phyloP scores from a whole-genome alignment of 2,888 invertebrate species.

The Ctenicera cuprea region DNA sequence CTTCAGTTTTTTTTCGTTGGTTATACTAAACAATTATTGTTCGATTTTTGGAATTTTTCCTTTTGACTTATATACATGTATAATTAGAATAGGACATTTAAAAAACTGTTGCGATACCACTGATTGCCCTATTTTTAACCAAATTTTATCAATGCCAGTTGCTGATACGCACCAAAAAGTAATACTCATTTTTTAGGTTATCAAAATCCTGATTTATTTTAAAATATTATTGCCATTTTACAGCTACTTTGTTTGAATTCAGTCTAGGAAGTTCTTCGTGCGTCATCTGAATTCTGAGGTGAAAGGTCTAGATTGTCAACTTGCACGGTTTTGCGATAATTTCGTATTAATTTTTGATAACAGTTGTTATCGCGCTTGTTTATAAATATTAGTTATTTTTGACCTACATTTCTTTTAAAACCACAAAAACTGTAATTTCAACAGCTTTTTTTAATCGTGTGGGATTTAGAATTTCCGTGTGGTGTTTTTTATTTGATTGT shows the following conservation, averaged over 20 bases:
- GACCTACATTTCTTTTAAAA: slow-evolving; percentile 31
- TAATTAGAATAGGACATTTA: too few species aligned
- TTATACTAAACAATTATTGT: too few species aligned
- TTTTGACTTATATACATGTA: too few species aligned
- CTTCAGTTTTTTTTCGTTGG: too few species aligned
- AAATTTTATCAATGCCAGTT: not conserved
- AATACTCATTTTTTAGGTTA: not conserved
- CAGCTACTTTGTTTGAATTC: not conserved
- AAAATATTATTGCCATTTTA: not conserved
- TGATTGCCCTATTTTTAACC: not conserved
- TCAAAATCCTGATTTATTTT: not conserved
- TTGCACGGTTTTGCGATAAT: slow-evolving; percentile 23
- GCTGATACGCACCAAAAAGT: not conserved
- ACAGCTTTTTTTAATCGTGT: not conserved
- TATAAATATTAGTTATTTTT: slow-evolving; percentile 17
- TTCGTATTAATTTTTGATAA: slow-evolving; percentile 19
- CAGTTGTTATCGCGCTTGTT: slow-evolving; percentile 15
- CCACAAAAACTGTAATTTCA: not conserved
- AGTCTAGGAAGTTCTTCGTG: slow-evolving; percentile 11
- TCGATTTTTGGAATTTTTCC: too few species aligned
- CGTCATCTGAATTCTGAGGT: slow-evolving; percentile 23
- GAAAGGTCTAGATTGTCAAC: slow-evolving; percentile 25
- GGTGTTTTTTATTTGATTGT: too few species aligned
- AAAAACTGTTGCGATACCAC: too few species aligned
- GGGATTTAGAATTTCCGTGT: not conserved